Base-by-base conservation (phyloP, 2,797 vertebrate genomes). In the Morelia viridis region DNA sequence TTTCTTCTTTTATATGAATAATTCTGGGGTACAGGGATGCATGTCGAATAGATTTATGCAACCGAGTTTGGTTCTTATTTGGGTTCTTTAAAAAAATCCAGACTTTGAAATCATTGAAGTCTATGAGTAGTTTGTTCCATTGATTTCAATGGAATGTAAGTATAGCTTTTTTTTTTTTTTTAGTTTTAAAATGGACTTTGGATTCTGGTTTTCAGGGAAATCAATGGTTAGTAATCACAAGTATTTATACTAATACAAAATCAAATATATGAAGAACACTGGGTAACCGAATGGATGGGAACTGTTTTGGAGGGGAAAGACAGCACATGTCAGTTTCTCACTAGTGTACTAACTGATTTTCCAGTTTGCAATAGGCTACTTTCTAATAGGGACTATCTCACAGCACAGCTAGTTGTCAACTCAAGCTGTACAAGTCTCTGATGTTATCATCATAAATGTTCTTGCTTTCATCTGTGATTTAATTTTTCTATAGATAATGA, bases 401-500 rank as follows among this genome's bases (percentile, higher is more conserved):
- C 13, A 28, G n/a, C 28, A 86, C 35, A 87, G 15, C 9, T 15
- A 46, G 6, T 87, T 58, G 22, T 88, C 60, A 46, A 80, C 57
- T n/a, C 13, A 58, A 46, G 22, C n/a, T 68, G 6, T 53, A 6
- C 4, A 58, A 65, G 15, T 57, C 15, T 90, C 0, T 12, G 53
- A 2, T 58, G 31, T 64, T 53, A 80, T 89, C 11, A 1, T 0
- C 31, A 83, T 58, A 6, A 93, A 76, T 91, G 41, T 41, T 93
- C 2, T 61, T 56, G 46, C 60, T 76, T 90, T 90, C 61, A 60
- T 41, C 41, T 80, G 19, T 80, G 76, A 80, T 94, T 8, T 94
- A 93, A 94, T 89, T 64, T 87, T 88, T 80, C 60, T 92, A 53
- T 97, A 99, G 99, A 99, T 96, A 99, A 99, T n/a, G 99, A 99